These are phyloP conservation scores for Otolemur crassicaudatus DNA, from an alignment of 2,797 vertebrate species.

Conservation along the genomic window DNA sequence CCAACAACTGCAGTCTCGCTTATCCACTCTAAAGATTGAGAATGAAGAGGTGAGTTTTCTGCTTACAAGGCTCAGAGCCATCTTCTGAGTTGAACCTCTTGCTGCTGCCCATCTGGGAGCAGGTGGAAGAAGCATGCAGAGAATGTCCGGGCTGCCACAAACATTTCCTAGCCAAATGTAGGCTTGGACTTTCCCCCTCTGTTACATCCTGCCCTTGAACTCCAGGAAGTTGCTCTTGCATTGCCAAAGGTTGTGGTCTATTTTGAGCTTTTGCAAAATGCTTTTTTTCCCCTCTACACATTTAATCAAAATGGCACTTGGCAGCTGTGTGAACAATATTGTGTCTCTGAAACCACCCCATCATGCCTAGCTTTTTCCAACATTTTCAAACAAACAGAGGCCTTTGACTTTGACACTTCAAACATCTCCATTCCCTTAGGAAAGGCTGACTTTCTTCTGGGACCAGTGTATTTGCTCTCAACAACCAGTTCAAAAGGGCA, in stretches of 20 bases:
- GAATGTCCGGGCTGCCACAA: slow-evolving; percentile 68
- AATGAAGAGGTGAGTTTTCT: slow-evolving; percentile 94
- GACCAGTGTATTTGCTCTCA: slow-evolving; percentile 38
- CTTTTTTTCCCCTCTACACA: slow-evolving; percentile 16
- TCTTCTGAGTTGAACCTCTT: neutral
- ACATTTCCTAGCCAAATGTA: slow-evolving; percentile 77
- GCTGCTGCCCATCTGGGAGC: slow-evolving; percentile 44
- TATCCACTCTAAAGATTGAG: slow-evolving; percentile 97
- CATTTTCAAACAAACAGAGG: slow-evolving; percentile 73
- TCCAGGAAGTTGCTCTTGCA: slow-evolving; percentile 77
- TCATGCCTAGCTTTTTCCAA: slow-evolving; percentile 74
- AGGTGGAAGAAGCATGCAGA: slow-evolving; percentile 71
- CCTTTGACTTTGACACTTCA: slow-evolving; percentile 72
- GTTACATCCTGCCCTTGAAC: slow-evolving; percentile 82
- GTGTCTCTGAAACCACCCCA: slow-evolving; percentile 72
- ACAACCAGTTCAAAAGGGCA: slow-evolving; percentile 28
- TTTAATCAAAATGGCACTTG: slow-evolving; percentile 80
- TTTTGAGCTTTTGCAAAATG: slow-evolving; percentile 79
- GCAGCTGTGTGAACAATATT: slow-evolving; percentile 76
- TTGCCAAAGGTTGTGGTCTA: slow-evolving; percentile 80
- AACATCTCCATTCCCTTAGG: slow-evolving; percentile 54
- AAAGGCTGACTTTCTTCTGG: slow-evolving; percentile 54
- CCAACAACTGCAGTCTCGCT: slow-evolving; percentile 95
- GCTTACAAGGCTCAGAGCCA: neutral
- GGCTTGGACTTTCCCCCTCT: slow-evolving; percentile 72